A percentile compares a stretch with the other conserved stretches of the same genome.
phyloP scores from a whole-genome alignment of 2,113 vertebrate genomes.

The Microtus oregoni region DNA sequence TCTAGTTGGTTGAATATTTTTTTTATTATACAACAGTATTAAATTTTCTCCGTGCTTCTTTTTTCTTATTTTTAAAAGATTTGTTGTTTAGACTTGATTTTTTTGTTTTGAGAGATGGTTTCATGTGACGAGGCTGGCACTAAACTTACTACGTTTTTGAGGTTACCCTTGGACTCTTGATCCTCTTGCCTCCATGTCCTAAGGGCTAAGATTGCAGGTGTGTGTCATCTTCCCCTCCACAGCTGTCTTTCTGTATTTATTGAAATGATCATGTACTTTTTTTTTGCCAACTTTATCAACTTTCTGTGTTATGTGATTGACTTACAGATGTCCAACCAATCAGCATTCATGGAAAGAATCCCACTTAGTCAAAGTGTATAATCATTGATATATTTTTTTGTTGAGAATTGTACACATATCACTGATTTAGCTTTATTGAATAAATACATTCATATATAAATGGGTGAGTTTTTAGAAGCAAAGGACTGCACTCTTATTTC shows the following conservation, averaged over 20 bases:
- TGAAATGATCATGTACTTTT: neutral
- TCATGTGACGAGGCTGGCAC: neutral
- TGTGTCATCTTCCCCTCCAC: neutral
- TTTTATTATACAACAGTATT: neutral
- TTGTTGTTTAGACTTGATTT: neutral
- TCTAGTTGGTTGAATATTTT: neutral
- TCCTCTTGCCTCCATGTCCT: neutral
- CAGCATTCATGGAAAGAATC: neutral
- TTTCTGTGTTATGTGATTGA: neutral
- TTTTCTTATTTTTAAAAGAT: neutral
- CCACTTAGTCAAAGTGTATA: neutral
- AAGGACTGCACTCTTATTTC: neutral
- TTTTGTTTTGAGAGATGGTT: neutral
- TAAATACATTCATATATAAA: neutral
- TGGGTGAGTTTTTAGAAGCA: neutral
- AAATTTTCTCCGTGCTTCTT: neutral
- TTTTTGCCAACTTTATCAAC: neutral
- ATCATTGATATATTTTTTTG: neutral
- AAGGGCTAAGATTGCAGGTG: neutral
- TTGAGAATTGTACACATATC: neutral
- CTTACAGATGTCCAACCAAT: slow-evolving; percentile 12
- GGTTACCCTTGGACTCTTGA: neutral
- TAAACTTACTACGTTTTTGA: neutral
- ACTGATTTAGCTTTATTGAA: slow-evolving; percentile 13
- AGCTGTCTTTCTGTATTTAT: neutral